A percentile compares a stretch with the other conserved stretches of the same genome.
Evolutionary conservation across 2,888 invertebrate species (phyloP).

Genomic region (Chrysotoxum bicinctum): DNA sequence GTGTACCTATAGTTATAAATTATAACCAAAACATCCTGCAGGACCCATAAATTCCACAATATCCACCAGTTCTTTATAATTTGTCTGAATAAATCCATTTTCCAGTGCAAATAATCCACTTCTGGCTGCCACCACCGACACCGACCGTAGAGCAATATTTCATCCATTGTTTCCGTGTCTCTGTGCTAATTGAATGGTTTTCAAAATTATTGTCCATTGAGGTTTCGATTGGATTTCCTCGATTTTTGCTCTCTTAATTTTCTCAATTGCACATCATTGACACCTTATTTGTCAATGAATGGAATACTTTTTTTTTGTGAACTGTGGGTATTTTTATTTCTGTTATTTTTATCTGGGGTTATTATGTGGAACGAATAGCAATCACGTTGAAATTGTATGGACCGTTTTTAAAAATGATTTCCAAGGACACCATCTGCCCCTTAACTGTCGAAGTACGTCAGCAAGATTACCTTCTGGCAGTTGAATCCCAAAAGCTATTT

Average conservation of each 20-base stretch:
- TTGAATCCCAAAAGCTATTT: too few species aligned
- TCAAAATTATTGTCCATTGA: conserved; percentile 2
- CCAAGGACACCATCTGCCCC: too few species aligned
- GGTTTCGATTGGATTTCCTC: not conserved
- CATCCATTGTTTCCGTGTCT: conserved; percentile 20
- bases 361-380: not conserved
- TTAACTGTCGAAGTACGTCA: too few species aligned
- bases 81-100: not conserved
- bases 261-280: not conserved
- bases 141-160: not conserved
- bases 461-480: too few species aligned
- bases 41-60: not conserved
- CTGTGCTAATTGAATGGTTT: conserved; percentile 45
- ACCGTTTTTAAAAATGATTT: not conserved
- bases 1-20: too few species aligned
- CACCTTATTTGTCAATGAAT: not conserved
- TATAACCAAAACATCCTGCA: not conserved
- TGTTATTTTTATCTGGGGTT: not conserved
- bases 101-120: not conserved
- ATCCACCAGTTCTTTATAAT: not conserved
- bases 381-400: not conserved
- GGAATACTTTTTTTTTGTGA: not conserved
- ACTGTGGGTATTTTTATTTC: not conserved
- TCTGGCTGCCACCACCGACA: not conserved
- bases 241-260: not conserved